Conservation (phyloP, 2,888 invertebrate genomes). For the Dione juno region DNA sequence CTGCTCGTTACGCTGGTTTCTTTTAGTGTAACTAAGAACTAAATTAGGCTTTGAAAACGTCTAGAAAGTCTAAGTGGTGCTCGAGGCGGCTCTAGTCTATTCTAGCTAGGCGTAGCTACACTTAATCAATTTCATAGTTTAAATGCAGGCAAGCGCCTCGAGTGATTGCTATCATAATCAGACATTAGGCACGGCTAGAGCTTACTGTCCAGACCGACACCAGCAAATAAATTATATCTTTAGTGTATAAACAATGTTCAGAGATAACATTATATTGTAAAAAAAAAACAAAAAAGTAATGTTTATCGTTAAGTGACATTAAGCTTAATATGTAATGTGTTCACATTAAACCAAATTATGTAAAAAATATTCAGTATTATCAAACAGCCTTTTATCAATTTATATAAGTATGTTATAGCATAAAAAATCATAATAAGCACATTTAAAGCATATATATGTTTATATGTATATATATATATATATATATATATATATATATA, state of each 20-base stretch:
- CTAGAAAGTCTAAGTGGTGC: slow-evolving; percentile 41
- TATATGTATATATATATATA: too few relatives aligned
- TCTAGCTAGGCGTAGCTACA: slow-evolving; percentile 28
- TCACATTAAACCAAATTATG: too few relatives aligned
- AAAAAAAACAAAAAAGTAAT: too few relatives aligned
- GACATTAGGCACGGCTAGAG: slow-evolving; percentile 37
- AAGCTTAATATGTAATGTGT: too few relatives aligned
- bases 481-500: too few relatives aligned
- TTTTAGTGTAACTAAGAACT: slow-evolving; percentile 18
- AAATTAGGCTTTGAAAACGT: slow-evolving; percentile 24
- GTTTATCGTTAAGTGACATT: too few relatives aligned
- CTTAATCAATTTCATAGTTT: slow-evolving; percentile 44
- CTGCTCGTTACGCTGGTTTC: not conserved
- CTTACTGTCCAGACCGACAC: slow-evolving; percentile 14
- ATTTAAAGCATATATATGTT: too few relatives aligned
- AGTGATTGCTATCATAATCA: slow-evolving; percentile 42
- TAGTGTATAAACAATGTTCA: not conserved
- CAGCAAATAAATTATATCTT: slow-evolving; percentile 1
- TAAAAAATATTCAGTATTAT: too few relatives aligned
- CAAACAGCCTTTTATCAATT: too few relatives aligned
- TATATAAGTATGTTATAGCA: too few relatives aligned
- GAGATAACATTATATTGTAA: too few relatives aligned
- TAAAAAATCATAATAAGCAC: too few relatives aligned
- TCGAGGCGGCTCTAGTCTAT: slow-evolving; percentile 29
- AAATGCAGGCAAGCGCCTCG: slow-evolving; percentile 40